Base-by-base conservation (phyloP, 2,113 vertebrate species). In the Scalopus aquaticus region DNA sequence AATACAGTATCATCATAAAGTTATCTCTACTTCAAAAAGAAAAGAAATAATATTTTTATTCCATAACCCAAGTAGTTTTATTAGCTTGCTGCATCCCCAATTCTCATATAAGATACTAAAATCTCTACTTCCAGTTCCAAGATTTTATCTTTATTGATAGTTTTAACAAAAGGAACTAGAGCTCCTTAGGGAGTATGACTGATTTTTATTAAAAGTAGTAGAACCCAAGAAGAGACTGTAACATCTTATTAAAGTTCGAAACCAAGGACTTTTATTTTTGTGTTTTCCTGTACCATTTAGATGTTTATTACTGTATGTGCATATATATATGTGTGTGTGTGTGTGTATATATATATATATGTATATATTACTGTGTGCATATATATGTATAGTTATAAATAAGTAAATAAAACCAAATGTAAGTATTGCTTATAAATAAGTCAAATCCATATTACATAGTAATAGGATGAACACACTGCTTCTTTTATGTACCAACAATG, bases 11-110 rank as follows among this genome's bases (percentile, higher is more conserved):
- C 58, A 49, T 62, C 19, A 64, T 69, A 22, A 78, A 74, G 88
- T 72, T 58, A 65, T 54, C n/a, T 87, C 77, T 87, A 84, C 49
- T 84, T 93, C 78, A 62, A 74, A 84, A 95, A n/a, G 10, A 81
- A 81, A 90, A 44, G 8, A n/a, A n/a, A n/a, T n/a, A n/a, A 39
- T 4, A 9, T 62, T 26, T 54, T 87, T 93, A 74, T n/a, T 62
- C 1, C 37, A 88, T 65, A 62, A 46, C 24, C 90, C 67, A 60
- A 44, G 6, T 84, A 35, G 37, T 12, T 85, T 95, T 17, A 39
- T 51, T 85, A 79, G n/a, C 17, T 73, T 49, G 17, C 44, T 58
- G 1, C 30, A 85, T 82, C 42, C 22, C 78, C 28, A 70, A 62
- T 56, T 93, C 51, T 84, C 62, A 64, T 17, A 42, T 39, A 94